Percentiles rank a stretch among this genome's conserved stretches.
Conservation (phyloP, 2,888 invertebrate species). For the Julus scandinavius region DNA sequence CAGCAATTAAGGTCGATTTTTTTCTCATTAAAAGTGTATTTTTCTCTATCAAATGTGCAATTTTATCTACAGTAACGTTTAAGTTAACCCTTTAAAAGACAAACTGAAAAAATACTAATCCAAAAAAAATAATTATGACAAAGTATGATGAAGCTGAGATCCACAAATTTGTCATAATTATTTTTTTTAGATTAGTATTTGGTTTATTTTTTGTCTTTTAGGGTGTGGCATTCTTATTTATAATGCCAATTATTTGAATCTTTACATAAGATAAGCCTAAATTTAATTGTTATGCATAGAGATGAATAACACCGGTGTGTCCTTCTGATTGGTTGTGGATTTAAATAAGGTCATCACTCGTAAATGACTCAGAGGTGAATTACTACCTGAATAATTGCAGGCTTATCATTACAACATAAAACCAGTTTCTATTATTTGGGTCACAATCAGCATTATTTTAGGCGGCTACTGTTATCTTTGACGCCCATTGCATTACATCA, state of each 20-base stretch:
- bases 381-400: neutral
- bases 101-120: neutral
- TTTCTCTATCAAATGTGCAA: too few relatives aligned
- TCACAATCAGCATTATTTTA: conserved; percentile 4
- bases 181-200: neutral
- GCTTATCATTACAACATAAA: neutral
- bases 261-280: neutral
- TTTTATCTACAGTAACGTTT: too few relatives aligned
- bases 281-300: neutral
- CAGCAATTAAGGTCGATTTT: too few relatives aligned
- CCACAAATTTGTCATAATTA: neutral
- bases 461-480: neutral
- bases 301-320: neutral
- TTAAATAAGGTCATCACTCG: conserved; percentile 19
- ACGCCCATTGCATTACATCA: neutral
- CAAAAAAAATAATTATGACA: neutral
- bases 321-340: neutral
- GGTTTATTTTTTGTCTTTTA: neutral
- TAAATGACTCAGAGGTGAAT: neutral
- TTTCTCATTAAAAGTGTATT: too few relatives aligned
- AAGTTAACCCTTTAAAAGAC: neutral
- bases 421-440: conserved; percentile 12
- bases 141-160: neutral
- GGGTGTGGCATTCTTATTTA: neutral
- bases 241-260: neutral